Conservation (phyloP, 2,888 invertebrate genomes). For the Dilophus febrilis region DNA sequence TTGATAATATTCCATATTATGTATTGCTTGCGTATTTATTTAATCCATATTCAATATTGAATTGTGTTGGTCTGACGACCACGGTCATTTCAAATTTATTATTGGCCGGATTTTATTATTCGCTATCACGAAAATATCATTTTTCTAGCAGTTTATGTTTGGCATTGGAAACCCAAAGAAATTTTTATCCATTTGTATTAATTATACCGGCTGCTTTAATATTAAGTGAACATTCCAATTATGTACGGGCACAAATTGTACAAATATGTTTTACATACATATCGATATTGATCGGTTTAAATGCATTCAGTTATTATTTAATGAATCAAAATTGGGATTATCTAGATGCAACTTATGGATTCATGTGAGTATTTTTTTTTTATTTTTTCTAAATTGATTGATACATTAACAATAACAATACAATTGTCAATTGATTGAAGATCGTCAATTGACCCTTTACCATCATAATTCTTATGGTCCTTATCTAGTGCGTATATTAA, state of each 20-base stretch:
- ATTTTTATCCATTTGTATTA: conserved; percentile 65
- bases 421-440: too few species aligned
- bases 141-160: conserved; percentile 47
- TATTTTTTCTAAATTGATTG: not conserved
- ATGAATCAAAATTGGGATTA: conserved; percentile 43
- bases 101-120: conserved; percentile 51
- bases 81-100: conserved; percentile 80
- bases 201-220: conserved; percentile 64
- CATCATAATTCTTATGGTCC: too few species aligned
- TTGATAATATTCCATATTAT: conserved; percentile 38
- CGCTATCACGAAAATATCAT: conserved; percentile 46
- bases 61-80: conserved; percentile 77
- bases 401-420: not conserved
- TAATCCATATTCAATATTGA: conserved; percentile 75
- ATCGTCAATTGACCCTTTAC: too few species aligned
- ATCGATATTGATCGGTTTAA: conserved; percentile 34
- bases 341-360: conserved; percentile 58
- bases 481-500: too few species aligned
- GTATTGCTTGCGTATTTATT: conserved; percentile 67
- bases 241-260: conserved; percentile 16
- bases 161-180: conserved; percentile 65
- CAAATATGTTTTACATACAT: conserved; percentile 36
- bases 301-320: conserved; percentile 43
- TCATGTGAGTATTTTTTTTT: conserved; percentile 44
- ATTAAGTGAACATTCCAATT: conserved; percentile 3